These are phyloP conservation scores for Diaperis boleti DNA, from an alignment of 2,888 invertebrate genomes.

Conservation along the genomic window DNA sequence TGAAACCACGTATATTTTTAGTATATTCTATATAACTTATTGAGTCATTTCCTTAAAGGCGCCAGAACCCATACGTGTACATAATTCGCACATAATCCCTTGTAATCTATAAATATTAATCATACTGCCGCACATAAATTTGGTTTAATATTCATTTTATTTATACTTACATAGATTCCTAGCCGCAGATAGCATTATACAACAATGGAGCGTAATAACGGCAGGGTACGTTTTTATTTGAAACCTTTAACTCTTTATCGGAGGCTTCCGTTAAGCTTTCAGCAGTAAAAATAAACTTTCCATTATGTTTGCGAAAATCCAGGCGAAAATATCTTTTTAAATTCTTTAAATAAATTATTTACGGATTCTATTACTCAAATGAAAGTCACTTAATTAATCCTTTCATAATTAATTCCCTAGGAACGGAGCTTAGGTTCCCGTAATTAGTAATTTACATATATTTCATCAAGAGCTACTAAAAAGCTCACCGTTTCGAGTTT, in stretches of 20 bases:
- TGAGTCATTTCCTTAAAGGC: too few species aligned
- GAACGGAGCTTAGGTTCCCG: background rate
- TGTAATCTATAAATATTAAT: too few species aligned
- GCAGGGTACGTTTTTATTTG: too few species aligned
- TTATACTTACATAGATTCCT: too few species aligned
- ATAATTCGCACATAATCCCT: too few species aligned
- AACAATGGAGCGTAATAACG: too few species aligned
- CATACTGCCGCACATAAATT: too few species aligned
- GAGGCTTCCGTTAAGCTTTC: background rate
- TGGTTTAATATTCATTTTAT: too few species aligned
- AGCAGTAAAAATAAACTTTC: background rate
- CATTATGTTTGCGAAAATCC: background rate
- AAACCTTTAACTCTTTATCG: too few species aligned
- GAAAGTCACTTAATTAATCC: conserved; percentile 15
- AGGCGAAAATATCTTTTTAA: background rate
- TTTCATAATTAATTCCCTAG: conserved; percentile 14
- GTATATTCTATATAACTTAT: too few species aligned
- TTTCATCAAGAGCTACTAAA: conserved; percentile 4
- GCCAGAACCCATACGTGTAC: too few species aligned
- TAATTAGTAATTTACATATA: conserved; percentile 11
- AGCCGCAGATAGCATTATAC: background rate
- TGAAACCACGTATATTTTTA: too few species aligned
- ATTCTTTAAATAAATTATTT: conserved; percentile 5
- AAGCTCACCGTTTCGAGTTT: background rate
- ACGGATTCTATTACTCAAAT: background rate